Base-by-base conservation (phyloP, 2,797 vertebrate species). In the Tapirus indicus region DNA sequence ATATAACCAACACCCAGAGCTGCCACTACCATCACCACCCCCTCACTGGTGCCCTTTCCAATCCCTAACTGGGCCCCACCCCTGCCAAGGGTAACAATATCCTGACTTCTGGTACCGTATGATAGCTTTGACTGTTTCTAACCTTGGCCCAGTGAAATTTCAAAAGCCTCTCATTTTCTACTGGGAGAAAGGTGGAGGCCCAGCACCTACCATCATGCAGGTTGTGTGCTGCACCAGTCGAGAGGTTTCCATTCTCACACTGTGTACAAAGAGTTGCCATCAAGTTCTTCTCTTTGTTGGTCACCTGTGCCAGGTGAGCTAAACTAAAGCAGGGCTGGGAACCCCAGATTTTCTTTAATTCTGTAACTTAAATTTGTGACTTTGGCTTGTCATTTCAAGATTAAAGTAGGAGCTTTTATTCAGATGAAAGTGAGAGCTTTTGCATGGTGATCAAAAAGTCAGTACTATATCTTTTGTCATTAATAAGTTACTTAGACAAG, bases 321-420 rank as follows among this genome's bases (percentile, higher is more conserved):
- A 77, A 60, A 86, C 0, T 96, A 86, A 58, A 91, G 72, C 68
- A 93, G 47, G n/a, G 23, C 18, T 82, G 32, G 0, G 0, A 27
- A 68, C n/a, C 3, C 74, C 77, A 41, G 11, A 10, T 93, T 82
- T 20, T 79, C 41, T 77, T 75, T 68, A 41, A 20, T 35, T 49
- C 79, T 32, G 5, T n/a, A 47, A n/a, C 13, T 64, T 35, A 58
- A 18, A 75, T 85, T 52, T 91, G 23, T 79, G 72, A 68, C 75
- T 89, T 93, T 7, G 7, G 21, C 68, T 88, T 72, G 41, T 80
- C 35, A 49, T 82, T 74, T 75, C 13, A 75, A 87, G 74, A 71
- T 89, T 74, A 91, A 93, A 96, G 38, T 83, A 20, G 20, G 6
- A 94, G 47, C 27, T 90, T 95, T 95, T 52, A 80, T 89, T 75